phyloP scores from a whole-genome alignment of 2,797 vertebrate species.

The Falco peregrinus region DNA sequence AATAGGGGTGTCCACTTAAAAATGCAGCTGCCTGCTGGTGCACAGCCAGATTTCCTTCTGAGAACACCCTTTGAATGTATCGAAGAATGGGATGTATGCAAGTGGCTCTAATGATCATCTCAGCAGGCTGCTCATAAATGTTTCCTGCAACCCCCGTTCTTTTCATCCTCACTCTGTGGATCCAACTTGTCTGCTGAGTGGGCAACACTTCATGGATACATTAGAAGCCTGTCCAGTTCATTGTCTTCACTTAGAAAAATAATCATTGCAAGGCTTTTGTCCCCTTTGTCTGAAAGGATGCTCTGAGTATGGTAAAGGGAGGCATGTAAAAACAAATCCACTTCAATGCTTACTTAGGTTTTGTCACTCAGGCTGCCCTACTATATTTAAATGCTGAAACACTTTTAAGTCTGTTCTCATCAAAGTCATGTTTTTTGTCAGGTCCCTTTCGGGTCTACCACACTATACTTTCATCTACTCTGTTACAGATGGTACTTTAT shows the following conservation, averaged over 20 bases:
- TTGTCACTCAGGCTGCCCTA: not conserved
- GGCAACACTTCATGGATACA: not conserved
- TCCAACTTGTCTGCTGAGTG: not conserved
- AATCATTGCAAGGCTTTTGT: not conserved
- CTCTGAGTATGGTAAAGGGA: not conserved
- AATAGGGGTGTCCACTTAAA: constrained; percentile 25
- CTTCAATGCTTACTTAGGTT: not conserved
- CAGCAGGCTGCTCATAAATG: not conserved
- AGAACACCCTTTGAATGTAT: not conserved
- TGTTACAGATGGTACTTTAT: not conserved
- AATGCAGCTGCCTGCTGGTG: constrained; percentile 6
- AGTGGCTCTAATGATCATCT: not conserved
- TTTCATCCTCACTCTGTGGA: not conserved
- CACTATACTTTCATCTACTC: not conserved
- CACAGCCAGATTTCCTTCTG: not conserved
- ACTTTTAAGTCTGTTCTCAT: not conserved
- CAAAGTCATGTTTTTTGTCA: not conserved
- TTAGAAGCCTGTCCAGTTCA: not conserved
- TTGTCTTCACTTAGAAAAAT: not conserved
- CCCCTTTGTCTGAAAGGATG: not conserved
- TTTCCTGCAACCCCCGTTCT: not conserved
- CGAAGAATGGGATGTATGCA: not conserved
- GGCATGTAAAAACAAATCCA: not conserved
- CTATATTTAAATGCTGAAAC: not conserved
- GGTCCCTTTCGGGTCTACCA: rapidly evolving